A percentile compares a stretch with the other conserved stretches of the same genome.
Evolutionary conservation across 92 coral and sea anemone genomes (phyloP).

Genomic region (Epizoanthus fatuus): DNA sequence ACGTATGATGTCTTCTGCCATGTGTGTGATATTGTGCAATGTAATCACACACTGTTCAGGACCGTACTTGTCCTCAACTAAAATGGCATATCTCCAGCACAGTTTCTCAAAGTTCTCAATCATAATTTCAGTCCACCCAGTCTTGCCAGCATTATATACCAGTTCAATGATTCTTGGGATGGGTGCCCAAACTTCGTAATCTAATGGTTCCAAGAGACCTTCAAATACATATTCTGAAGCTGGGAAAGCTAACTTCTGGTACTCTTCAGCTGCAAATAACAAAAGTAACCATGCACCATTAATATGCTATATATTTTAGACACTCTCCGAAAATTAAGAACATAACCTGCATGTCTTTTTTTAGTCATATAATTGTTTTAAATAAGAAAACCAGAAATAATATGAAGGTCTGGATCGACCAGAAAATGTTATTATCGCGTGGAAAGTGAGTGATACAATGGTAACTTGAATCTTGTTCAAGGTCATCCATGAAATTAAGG

Average conservation of each 20-base stretch:
- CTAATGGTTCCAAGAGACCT: conserved; percentile 47
- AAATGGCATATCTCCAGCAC: conserved; percentile 48
- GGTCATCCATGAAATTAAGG: too few species aligned
- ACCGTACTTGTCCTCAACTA: conserved; percentile 61
- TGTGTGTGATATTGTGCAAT: conserved; percentile 52
- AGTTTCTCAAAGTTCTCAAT: conserved; percentile 44
- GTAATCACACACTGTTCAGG: conserved; percentile 36
- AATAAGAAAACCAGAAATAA: too few species aligned
- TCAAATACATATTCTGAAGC: conserved; percentile 50
- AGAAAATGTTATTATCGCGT: too few species aligned
- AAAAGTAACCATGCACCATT: conserved; percentile 1
- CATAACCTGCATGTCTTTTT: too few species aligned
- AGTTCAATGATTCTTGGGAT: conserved; percentile 50
- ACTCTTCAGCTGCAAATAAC: conserved; percentile 64
- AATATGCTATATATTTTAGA: too few species aligned
- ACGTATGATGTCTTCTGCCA: conserved; percentile 44
- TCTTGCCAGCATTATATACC: conserved; percentile 53
- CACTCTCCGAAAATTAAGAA: too few species aligned
- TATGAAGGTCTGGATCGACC: too few species aligned
- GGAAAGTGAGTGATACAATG: too few species aligned
- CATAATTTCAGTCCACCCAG: conserved; percentile 58
- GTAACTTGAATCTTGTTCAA: too few species aligned
- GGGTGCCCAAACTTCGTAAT: conserved; percentile 53
- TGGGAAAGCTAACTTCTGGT: conserved; percentile 47
- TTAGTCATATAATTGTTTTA: too few species aligned